Evolutionary conservation across 2,888 invertebrate genomes (phyloP), one percentile per base, ranked within the genome.

Genomic region (Cosmorhoe ocellata): DNA sequence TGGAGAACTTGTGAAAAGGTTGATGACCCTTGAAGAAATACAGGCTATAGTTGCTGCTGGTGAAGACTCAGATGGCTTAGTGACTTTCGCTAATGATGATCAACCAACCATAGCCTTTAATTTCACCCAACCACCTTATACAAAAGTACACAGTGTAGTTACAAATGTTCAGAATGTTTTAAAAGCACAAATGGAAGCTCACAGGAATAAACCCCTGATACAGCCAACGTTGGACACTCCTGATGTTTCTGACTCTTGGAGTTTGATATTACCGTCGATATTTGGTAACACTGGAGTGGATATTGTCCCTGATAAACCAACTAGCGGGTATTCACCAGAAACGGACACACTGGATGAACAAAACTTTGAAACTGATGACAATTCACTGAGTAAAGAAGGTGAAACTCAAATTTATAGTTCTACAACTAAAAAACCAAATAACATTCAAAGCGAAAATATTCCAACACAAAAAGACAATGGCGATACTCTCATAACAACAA

Each of bases 11-110:
- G 93, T 96, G 0, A 96, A 95, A 69, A 91, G 95, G 52, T 90
- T 96, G 26, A 97, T 97, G 96, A 96, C 96, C 5, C 84, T 96
- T 64, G 92, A 95, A 68, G 95, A 97, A 83, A 96, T 97, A 58
- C 95, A 96, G 74, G 94, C 95, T 32, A 94, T 97, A 52, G 95
- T 96, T 26, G 96, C 96, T 0, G 95, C 94, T 27, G 95, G 96
- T 0, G 95, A 95, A 72, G 93, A 93, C 50, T 93, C 94, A 36
- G 93, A 92, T 42, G 84, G 91, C 48, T 58, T 92, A 67, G 85
- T 91, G 64, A 82, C 91, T 60, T 80, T 91, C 74, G 76, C 92
- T 53, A 84, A 89, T 80, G 76, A 89, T 63, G 76, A 89, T 44
- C 87, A 81, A 70, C 91, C 85, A 14, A 84, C 88, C 2, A 77